A percentile compares a stretch with the other conserved stretches of the same genome.
phyloP scores from a whole-genome alignment of 2,888 invertebrate genomes.

The Eutolmus rufibarbis region DNA sequence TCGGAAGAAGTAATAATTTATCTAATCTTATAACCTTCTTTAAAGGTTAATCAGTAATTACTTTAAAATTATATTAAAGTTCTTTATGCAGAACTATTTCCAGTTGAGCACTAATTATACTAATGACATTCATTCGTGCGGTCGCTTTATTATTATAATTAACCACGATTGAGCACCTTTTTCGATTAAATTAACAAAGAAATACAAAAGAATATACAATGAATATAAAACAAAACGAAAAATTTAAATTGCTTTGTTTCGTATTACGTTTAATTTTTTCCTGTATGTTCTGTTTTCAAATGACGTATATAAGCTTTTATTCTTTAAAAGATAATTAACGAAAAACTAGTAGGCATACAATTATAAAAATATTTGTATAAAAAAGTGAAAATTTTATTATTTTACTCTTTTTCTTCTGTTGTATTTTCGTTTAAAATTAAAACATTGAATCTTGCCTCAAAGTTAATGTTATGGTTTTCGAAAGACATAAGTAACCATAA shows the following conservation, averaged over 20 bases:
- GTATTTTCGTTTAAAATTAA: no score
- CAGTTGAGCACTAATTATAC: neutral
- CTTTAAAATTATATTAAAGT: neutral
- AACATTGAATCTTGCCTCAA: no score
- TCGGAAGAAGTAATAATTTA: neutral
- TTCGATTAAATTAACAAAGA: neutral
- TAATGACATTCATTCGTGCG: neutral
- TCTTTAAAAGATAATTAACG: no score
- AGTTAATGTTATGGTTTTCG: no score
- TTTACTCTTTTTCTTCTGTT: no score
- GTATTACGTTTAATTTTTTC: neutral
- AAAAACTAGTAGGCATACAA: no score
- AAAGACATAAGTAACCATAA: no score
- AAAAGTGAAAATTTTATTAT: no score
- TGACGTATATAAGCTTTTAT: no score
- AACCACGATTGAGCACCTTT: neutral
- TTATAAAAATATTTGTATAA: no score
- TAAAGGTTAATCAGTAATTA: neutral
- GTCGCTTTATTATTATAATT: neutral
- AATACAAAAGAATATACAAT: neutral
- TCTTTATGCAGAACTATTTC: neutral
- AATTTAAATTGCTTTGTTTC: neutral
- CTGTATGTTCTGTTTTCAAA: no score
- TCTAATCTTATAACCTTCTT: neutral
- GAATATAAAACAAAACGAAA: neutral